phyloP scores from a whole-genome alignment of 2,888 invertebrate genomes.

The Aspidiotus destructor region DNA sequence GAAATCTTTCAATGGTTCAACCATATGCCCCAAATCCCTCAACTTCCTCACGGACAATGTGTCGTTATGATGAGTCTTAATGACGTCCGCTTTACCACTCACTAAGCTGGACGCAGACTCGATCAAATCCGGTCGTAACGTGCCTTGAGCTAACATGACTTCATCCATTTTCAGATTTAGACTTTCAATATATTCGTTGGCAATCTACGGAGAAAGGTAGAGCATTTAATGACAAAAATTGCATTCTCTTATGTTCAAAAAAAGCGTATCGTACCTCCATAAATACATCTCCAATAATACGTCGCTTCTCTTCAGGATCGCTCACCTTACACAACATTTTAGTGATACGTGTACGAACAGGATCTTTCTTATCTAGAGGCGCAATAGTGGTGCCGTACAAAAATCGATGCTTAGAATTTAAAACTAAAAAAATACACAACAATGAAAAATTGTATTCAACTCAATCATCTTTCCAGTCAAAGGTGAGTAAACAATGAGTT shows the following conservation, averaged over 20 bases:
- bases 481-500: not conserved
- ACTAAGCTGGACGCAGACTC: constrained; percentile 87
- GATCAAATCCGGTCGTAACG: constrained; percentile 92
- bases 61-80: constrained; percentile 99
- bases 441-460: not conserved
- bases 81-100: constrained; percentile 75
- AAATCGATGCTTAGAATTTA: constrained; percentile 48
- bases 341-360: constrained; percentile 56
- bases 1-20: constrained; percentile 97
- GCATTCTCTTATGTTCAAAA: constrained; percentile 10
- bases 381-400: constrained; percentile 67
- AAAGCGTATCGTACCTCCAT: constrained; percentile 52
- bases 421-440: constrained; percentile 18
- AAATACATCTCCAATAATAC: constrained; percentile 98
- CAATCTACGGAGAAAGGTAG: constrained; percentile 47
- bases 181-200: constrained; percentile 79
- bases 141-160: constrained; percentile 88
- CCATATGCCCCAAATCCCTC: constrained; percentile 61
- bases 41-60: constrained; percentile 77
- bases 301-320: constrained; percentile 95
- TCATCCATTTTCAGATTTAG: constrained; percentile 84
- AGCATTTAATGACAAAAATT: too few relatives aligned
- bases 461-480: not conserved
- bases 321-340: constrained; percentile 73
- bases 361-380: constrained; percentile 51